Evolutionary conservation across 2,797 vertebrate species (phyloP).

Genomic region (Dicrostonyx torquatus): DNA sequence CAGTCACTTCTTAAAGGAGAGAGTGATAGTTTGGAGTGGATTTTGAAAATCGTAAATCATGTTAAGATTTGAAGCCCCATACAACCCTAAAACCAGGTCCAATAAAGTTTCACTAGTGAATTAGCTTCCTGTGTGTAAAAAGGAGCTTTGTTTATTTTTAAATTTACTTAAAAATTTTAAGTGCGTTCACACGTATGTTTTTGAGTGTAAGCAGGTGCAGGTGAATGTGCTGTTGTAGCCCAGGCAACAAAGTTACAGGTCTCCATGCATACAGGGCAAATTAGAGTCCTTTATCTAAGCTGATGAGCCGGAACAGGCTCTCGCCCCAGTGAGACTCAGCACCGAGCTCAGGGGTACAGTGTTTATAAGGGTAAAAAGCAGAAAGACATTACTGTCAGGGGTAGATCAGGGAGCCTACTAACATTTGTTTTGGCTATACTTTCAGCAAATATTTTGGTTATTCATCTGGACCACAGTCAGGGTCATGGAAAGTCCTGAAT

Average conservation of each 20-base stretch:
- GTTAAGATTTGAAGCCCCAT: not conserved
- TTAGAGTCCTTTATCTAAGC: not conserved
- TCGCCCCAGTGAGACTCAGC: not conserved
- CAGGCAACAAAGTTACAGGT: no score
- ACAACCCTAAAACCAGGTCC: constrained; percentile 20
- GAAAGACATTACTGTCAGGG: not conserved
- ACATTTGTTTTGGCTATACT: not conserved
- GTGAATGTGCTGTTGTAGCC: not conserved
- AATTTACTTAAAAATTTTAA: not conserved
- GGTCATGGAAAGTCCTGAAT: not conserved
- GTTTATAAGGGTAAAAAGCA: not conserved
- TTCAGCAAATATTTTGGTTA: not conserved
- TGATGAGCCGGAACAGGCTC: not conserved
- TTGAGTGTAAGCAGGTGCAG: not conserved
- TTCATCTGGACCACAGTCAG: not conserved
- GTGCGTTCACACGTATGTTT: not conserved
- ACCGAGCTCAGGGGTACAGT: no score
- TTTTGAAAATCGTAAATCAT: constrained; percentile 59
- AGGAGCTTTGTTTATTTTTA: constrained; percentile 5
- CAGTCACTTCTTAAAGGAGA: constrained; percentile 41
- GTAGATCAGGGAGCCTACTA: not conserved
- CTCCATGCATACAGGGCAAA: not conserved
- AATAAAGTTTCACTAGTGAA: constrained; percentile 57
- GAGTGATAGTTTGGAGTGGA: not conserved
- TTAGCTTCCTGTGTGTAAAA: constrained; percentile 50